Base-by-base conservation (phyloP, 2,888 invertebrate genomes). In the Amphipoea lucens region DNA sequence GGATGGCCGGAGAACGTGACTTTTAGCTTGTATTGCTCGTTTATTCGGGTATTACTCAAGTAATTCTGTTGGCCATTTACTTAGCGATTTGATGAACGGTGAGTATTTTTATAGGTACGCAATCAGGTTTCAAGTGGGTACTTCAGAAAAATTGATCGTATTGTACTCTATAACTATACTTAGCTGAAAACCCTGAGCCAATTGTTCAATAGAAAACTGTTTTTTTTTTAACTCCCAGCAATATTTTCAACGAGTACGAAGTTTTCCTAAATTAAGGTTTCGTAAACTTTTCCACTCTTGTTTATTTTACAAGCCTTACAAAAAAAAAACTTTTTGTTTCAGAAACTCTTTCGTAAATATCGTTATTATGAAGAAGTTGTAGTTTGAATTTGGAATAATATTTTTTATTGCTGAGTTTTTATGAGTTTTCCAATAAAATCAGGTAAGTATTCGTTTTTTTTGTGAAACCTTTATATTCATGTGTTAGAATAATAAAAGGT, bases 401-500 rank as follows among this genome's bases (percentile, higher is more conserved):
- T 81, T 83, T 83, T 86, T 83, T 77, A 74, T 81, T 60, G 57
- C 74, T 69, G 73, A 82, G 82, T 74, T 87, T 90, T 90, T 90
- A 89, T 71, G 76, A 76, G 79, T 69, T 71, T 23, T 70, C 62
- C 70, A 65, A 82, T 89, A 87, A 90, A 87, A 86, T 78, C 57
- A 75, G 79, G 45, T 11, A 42, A 1, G 65, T 51, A 79, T 82
- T 86, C 78, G 57, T 79, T 88, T 88, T 89, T 89, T 85, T 84
- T 65, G 81, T 48, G 36, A 81, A 79, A 76, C 81, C 83, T 77
- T 45, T 82, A 80, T 82, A 81, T 87, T 89, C 86, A 89, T 88
- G 90, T 91, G 86, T 89, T 87, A 88, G 88, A 88, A 90, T 84
- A 88, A 88, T 91, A 90, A 90, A 90, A 79, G 81, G 78, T 87